phyloP scores from a whole-genome alignment of 2,797 vertebrate species.

The Zonotrichia albicollis region DNA sequence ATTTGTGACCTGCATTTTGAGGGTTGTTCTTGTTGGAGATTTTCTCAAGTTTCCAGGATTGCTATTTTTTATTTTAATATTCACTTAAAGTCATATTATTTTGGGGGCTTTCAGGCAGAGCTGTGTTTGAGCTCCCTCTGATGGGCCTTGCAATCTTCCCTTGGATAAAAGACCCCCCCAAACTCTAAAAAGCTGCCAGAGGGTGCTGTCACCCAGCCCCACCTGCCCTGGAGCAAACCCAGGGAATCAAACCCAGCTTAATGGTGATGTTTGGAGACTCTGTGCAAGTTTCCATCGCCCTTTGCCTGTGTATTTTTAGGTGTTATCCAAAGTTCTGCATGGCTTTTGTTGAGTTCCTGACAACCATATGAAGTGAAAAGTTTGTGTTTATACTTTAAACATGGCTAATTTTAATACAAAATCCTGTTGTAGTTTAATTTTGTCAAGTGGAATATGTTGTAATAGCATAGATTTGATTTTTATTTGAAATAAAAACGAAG shows the following conservation, averaged over 20 bases:
- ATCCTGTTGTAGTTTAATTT: neutral
- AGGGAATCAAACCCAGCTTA: neutral
- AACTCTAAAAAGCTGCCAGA: neutral
- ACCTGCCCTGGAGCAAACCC: neutral
- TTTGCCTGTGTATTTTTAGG: neutral
- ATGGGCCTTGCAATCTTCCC: neutral
- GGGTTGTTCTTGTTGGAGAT: neutral
- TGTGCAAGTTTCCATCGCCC: neutral
- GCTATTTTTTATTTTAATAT: neutral
- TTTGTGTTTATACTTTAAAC: accelerated
- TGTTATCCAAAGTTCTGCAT: accelerated
- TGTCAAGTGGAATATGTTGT: too few relatives aligned
- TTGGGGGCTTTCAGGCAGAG: neutral
- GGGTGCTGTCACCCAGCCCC: neutral
- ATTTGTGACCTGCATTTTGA: neutral
- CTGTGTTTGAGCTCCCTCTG: conserved; percentile 51
- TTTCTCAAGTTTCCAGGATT: neutral
- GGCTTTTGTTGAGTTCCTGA: neutral
- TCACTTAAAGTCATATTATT: neutral
- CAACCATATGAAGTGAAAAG: accelerated
- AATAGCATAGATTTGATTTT: neutral
- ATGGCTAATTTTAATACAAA: neutral
- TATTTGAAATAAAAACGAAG: neutral
- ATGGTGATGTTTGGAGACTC: neutral
- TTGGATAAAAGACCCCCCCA: neutral